These are phyloP conservation scores for Eupeodes corollae DNA, from an alignment of 1,140 invertebrate genomes.

Conservation along the genomic window DNA sequence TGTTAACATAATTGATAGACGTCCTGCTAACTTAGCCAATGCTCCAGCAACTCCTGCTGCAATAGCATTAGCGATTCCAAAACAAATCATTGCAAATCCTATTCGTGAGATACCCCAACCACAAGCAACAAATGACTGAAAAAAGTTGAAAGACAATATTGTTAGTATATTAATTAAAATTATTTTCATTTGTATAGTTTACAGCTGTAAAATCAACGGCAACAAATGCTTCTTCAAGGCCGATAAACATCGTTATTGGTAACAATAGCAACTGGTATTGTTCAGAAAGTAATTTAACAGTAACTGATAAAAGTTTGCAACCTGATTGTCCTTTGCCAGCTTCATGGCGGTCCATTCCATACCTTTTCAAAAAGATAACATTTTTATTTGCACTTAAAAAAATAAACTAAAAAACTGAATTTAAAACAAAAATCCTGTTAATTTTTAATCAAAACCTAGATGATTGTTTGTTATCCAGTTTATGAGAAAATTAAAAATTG, in stretches of 20 bases:
- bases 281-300: conserved; percentile 61
- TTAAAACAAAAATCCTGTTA: neutral
- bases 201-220: conserved; percentile 82
- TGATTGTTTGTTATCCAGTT: no score
- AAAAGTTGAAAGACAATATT: neutral
- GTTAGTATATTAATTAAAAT: neutral
- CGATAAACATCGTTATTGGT: conserved; percentile 88
- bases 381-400: neutral
- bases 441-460: neutral
- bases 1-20: conserved; percentile 62
- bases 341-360: conserved; percentile 26
- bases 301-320: conserved; percentile 60
- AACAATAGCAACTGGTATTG: conserved; percentile 73
- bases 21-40: conserved; percentile 67
- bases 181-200: conserved; percentile 24
- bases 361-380: conserved; percentile 11
- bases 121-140: conserved; percentile 77
- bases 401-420: neutral
- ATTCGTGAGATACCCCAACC: conserved; percentile 80
- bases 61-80: conserved; percentile 71
- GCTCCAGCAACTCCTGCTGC: conserved; percentile 68
- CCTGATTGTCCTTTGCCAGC: conserved; percentile 40
- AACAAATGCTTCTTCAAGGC: conserved; percentile 85
- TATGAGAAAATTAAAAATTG: no score
- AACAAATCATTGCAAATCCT: conserved; percentile 86